Evolutionary conservation across 2,797 vertebrate genomes (phyloP), one percentile per base, ranked within the genome.

Genomic region (Masticophis lateralis): DNA sequence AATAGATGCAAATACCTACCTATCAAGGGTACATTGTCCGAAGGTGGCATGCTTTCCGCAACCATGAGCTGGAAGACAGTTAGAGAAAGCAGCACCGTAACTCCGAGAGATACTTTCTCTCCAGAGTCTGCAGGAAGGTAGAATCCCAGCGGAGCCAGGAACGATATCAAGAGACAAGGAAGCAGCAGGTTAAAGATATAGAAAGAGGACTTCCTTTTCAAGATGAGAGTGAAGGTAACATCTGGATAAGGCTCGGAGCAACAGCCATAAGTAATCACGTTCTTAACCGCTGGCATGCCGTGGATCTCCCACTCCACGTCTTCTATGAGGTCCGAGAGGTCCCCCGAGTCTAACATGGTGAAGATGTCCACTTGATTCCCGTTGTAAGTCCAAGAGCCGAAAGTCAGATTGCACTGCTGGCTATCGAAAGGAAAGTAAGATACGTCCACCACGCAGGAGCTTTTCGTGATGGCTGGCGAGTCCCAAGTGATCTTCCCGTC

Each of bases 341-440:
- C 99, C 0, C 99, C 99, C 0, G 98, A 98, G 96, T 98, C 98
- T 98, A 99, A 98, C 74, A 97, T 98, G 90, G 99, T 98, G 95
- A 98, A 98, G 94, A 99, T 98, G 97, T 99, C 99, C 96, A 99
- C 98, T 97, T 99, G 99, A 94, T 99, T 99, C 93, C 99, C 99
- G 11, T 99, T 99, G 97, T 99, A 99, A 93, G 99, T 99, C 99
- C 99, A 99, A 91, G 99, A 99, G 43, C 99, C 99, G 87, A 99
- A 99, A 8, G 99, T 99, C 88, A 99, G 98, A 95, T 99, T 99
- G 97, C 99, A 99, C 91, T 98, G 98, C 97, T 99, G 99, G 96
- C 98, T 98, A 94, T 99, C 99, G 61, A 99, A 99, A 63, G 99
- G 99, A 94, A 99, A 99, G 95, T 99, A 99, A 92, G 99, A 98